Percentiles rank a stretch among this genome's conserved stretches.
phyloP scores from a whole-genome alignment of 2,113 vertebrate genomes.

The Todiramphus saurophagus region DNA sequence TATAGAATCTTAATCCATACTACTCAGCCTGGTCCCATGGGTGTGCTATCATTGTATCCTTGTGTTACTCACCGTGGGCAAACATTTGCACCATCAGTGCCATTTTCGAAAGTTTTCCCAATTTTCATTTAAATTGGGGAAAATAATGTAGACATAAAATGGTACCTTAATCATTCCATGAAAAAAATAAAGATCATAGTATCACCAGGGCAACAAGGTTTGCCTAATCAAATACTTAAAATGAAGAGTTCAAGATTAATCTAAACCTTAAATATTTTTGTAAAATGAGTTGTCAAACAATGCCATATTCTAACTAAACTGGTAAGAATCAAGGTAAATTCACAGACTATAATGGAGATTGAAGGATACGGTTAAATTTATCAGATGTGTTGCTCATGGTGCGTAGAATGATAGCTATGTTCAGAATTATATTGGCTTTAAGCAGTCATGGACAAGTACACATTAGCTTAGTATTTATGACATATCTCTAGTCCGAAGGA shows the following conservation, averaged over 20 bases:
- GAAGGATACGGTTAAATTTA: neutral
- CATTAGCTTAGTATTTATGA: constrained; percentile 27
- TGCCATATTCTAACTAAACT: neutral
- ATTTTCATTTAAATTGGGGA: neutral
- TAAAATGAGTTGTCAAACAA: neutral
- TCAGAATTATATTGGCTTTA: constrained; percentile 14
- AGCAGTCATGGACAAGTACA: constrained; percentile 23
- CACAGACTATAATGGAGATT: neutral
- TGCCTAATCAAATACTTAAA: neutral
- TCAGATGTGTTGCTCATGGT: neutral
- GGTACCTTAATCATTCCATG: neutral
- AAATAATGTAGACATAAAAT: neutral
- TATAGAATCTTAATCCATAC: neutral
- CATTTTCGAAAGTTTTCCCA: neutral
- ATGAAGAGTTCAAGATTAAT: neutral
- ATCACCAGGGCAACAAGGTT: neutral
- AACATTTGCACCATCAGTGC: neutral
- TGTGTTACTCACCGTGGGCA: neutral
- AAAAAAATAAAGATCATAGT: neutral
- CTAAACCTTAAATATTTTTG: neutral
- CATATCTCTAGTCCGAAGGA: constrained; percentile 45
- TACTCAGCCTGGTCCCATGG: neutral
- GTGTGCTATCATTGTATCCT: neutral
- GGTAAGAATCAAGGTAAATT: neutral
- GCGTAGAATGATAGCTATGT: neutral